Conservation (phyloP, 2,888 invertebrate species). For the Alloscopus bannaensis region DNA sequence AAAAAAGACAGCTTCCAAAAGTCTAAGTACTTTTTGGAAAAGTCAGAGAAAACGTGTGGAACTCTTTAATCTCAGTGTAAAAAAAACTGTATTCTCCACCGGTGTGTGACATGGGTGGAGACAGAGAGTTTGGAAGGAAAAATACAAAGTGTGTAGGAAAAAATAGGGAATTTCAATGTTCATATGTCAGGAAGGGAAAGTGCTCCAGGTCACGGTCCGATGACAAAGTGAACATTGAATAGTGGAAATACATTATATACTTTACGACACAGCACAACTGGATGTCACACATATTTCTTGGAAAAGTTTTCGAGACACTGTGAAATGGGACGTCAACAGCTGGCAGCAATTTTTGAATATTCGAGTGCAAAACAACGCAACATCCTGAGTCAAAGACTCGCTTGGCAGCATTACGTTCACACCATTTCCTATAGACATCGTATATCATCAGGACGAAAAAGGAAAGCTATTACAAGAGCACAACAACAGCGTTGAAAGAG, state of each 20-base stretch:
- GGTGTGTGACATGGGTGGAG: too few relatives aligned
- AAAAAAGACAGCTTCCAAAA: too few relatives aligned
- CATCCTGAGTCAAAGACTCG: too few relatives aligned
- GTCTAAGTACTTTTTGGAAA: too few relatives aligned
- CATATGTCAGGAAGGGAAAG: slow-evolving; percentile 52
- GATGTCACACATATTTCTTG: too few relatives aligned
- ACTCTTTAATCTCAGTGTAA: slow-evolving; percentile 47
- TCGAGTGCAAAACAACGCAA: not conserved
- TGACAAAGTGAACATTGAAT: slow-evolving; percentile 53
- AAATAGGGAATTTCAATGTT: slow-evolving; percentile 51
- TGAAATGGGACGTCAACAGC: slow-evolving; percentile 47
- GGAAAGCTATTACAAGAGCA: not conserved
- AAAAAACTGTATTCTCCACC: slow-evolving; percentile 23
- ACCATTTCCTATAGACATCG: not conserved
- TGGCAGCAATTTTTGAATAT: slow-evolving; percentile 42
- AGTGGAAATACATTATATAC: slow-evolving; percentile 33
- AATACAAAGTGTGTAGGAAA: too few relatives aligned
- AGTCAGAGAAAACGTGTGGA: slow-evolving; percentile 29
- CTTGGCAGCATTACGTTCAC: not conserved
- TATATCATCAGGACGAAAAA: slow-evolving; percentile 20
- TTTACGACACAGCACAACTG: too few relatives aligned
- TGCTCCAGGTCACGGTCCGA: slow-evolving; percentile 55
- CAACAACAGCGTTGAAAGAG: not conserved
- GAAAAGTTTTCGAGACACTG: too few relatives aligned
- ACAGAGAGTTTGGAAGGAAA: too few relatives aligned